Conservation (phyloP, 2,888 invertebrate genomes). For the Galerucella nymphaeae region DNA sequence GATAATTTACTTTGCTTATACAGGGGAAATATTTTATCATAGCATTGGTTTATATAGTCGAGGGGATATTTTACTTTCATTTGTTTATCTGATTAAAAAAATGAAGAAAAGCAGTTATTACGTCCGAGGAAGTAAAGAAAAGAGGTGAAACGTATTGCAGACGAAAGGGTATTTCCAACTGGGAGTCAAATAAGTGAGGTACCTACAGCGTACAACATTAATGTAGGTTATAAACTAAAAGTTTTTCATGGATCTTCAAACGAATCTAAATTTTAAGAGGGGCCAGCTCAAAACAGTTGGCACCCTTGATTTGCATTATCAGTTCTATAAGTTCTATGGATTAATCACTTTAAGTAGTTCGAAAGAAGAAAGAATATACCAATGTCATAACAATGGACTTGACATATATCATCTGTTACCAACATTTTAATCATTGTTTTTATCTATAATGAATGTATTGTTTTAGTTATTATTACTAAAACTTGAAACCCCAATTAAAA, state of each 20-base stretch:
- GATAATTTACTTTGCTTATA: too few species aligned
- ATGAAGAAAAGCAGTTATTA: too few species aligned
- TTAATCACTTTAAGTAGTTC: neutral
- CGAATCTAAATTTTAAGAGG: constrained; percentile 81
- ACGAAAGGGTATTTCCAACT: constrained; percentile 58
- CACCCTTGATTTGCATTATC: too few species aligned
- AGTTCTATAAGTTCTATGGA: neutral
- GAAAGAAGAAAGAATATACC: neutral
- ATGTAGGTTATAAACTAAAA: constrained; percentile 72
- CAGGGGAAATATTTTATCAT: too few species aligned
- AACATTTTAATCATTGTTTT: neutral
- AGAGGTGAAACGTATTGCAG: constrained; percentile 58
- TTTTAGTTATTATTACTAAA: neutral
- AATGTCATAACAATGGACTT: constrained; percentile 10
- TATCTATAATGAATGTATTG: neutral
- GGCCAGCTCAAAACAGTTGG: too few species aligned
- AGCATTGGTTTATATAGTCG: too few species aligned
- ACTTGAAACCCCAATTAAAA: too few species aligned
- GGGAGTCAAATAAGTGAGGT: constrained; percentile 48
- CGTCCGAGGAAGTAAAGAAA: constrained; percentile 59
- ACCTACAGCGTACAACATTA: constrained; percentile 49
- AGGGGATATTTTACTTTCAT: too few species aligned
- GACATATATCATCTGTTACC: constrained; percentile 11
- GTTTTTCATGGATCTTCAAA: constrained; percentile 91
- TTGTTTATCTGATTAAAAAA: too few species aligned